phyloP scores from a whole-genome alignment of 2,888 invertebrate species.

The Ommatoiulus sabulosus region DNA sequence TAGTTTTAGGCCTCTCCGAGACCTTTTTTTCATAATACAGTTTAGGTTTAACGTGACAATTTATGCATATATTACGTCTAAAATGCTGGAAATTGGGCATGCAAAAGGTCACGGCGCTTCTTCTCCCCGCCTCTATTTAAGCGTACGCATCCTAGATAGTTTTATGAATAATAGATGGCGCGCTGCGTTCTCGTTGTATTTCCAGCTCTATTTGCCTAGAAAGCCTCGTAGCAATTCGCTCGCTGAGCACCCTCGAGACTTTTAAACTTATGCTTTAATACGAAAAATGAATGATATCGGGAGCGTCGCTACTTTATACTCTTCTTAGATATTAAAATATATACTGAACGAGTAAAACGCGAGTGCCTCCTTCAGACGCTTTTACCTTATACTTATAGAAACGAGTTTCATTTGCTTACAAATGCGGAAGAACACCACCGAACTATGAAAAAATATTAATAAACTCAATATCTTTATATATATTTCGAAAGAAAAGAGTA shows the following conservation, averaged over 20 bases:
- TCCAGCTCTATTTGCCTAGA: not conserved
- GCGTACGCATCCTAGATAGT: constrained; percentile 10
- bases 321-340: not conserved
- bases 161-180: not conserved
- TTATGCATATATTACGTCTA: not conserved
- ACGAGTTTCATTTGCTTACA: no score
- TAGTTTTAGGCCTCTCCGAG: not conserved
- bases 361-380: no score
- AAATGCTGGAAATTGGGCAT: not conserved
- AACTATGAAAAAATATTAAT: no score
- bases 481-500: no score
- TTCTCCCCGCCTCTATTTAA: not conserved
- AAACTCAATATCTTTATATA: no score
- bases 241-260: constrained; percentile 38
- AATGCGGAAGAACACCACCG: no score
- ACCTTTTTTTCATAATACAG: constrained; percentile 9
- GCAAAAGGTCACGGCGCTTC: not conserved
- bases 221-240: constrained; percentile 20
- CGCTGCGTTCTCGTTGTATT: not conserved
- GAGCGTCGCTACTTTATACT: constrained; percentile 13
- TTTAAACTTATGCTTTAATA: constrained; percentile 52
- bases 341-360: not conserved
- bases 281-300: constrained; percentile 54
- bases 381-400: no score
- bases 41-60: constrained; percentile 5